Base-by-base conservation (phyloP, 2,113 vertebrate species). In the Chlorodrepanis virens region DNA sequence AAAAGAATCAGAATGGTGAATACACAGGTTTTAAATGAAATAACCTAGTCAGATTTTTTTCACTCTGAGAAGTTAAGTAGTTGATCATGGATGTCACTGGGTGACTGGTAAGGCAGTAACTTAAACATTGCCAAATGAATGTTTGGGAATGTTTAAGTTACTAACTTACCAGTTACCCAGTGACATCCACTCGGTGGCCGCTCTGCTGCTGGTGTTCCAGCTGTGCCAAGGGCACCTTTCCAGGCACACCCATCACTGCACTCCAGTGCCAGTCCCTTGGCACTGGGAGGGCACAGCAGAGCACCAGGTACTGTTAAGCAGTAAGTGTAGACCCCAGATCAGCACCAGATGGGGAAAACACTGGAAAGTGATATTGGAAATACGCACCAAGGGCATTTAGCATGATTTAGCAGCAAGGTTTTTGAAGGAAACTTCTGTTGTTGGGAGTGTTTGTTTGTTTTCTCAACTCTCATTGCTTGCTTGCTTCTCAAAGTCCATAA, bases 171-270 rank as follows among this genome's bases (percentile, higher is more conserved):
- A 29, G 28, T 53, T 53, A 11, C 52, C 52, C 28, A 18, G 52
- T 18, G 16, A 7, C 28, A 11, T 29, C 28, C 52, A 18, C 16
- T 29, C 0, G 0, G 24, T 31, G 74, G 45, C 31, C 5, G 0
- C 29, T 25, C 2, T 2, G 11, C 19, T 44, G 9, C 5, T 0
- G 7, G 10, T 1, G 1, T 19, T 74, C 24, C 1, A 11, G 61
- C 56, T 1, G 21, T n/a, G 69, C 64, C 47, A 6, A 0, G 6
- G 29, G 44, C 12, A 8, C 27, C 28, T 53, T 53, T 28, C 52
- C 52, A 31, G 28, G 52, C 52, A 53, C 52, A 53, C 17, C 52
- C 52, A 2, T 9, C 11, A 10, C 23, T 31, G 42, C 25, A 1
- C 42, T 16, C 44, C 18, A 14, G 61, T 7, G 5, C 37, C 29